phyloP scores from a whole-genome alignment of 2,888 invertebrate genomes.

The Cancer borealis region DNA sequence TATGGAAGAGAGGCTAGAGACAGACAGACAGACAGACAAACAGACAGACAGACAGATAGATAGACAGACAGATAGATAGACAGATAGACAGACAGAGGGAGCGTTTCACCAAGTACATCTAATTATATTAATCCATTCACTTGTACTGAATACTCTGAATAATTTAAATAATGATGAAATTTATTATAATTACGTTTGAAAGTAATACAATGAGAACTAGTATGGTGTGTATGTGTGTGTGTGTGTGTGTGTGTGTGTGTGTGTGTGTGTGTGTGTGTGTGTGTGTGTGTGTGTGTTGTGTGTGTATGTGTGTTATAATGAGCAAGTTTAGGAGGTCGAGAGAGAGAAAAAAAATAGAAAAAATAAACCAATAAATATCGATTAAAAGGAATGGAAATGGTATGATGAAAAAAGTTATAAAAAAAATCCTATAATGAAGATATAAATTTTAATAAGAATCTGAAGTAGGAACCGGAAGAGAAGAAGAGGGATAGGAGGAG shows the following conservation, averaged over 20 bases:
- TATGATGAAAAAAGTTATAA: too few species aligned
- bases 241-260: not conserved
- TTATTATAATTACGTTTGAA: conserved; percentile 32
- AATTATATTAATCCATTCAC: conserved; percentile 27
- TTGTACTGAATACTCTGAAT: not conserved
- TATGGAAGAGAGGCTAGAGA: not conserved
- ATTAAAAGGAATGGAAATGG: too few species aligned
- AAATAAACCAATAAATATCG: too few species aligned
- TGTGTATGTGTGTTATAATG: too few species aligned
- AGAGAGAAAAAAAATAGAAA: too few species aligned
- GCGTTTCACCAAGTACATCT: not conserved
- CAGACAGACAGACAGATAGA: conserved; percentile 25
- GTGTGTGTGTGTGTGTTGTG: conserved; percentile 2
- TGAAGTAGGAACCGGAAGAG: too few species aligned
- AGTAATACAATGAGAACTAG: not conserved
- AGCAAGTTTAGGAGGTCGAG: too few species aligned
- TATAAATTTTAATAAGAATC: too few species aligned
- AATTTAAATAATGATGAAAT: conserved; percentile 6
- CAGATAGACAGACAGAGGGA: not conserved
- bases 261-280: not conserved
- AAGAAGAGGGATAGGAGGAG: not conserved
- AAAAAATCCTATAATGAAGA: too few species aligned
- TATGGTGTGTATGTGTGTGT: not conserved
- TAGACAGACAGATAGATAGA: not conserved
- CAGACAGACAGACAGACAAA: conserved; percentile 23